These are phyloP conservation scores for Andrena dorsata DNA, from an alignment of 2,888 invertebrate species.

Conservation along the genomic window DNA sequence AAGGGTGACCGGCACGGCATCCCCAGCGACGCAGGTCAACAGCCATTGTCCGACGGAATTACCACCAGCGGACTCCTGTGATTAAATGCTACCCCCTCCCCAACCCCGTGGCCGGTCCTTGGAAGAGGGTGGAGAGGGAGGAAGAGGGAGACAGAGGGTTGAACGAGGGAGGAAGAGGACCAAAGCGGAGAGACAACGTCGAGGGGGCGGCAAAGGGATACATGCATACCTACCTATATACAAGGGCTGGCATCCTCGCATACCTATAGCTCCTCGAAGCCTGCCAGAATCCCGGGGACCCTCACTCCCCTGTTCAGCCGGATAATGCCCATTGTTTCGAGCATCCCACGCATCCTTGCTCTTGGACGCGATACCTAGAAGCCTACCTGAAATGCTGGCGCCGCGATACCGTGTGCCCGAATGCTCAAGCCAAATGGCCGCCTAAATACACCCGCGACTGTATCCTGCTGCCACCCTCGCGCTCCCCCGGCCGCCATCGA, in stretches of 20 bases:
- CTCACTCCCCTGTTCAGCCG: conserved; percentile 51
- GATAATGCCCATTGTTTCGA: conserved; percentile 78
- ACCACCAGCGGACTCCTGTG: conserved; percentile 73
- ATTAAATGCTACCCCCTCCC: conserved; percentile 70
- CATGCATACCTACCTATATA: conserved; percentile 23
- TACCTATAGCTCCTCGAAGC: conserved; percentile 71
- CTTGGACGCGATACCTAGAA: conserved; percentile 64
- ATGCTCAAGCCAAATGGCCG: conserved; percentile 64
- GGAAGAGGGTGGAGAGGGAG: conserved; percentile 29
- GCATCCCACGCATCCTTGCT: conserved; percentile 76
- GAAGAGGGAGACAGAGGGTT: too few species aligned
- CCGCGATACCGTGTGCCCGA: conserved; percentile 66
- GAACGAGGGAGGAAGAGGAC: background rate
- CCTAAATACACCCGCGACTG: conserved; percentile 62
- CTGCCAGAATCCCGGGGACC: conserved; percentile 59
- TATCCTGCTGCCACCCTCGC: conserved; percentile 28
- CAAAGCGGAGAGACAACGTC: conserved; percentile 21
- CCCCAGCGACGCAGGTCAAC: conserved; percentile 67
- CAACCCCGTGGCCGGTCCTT: conserved; percentile 13
- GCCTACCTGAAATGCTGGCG: conserved; percentile 66
- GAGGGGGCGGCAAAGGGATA: conserved; percentile 28
- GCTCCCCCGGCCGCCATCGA: conserved; percentile 7
- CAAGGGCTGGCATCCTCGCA: conserved; percentile 43
- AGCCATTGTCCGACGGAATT: conserved; percentile 77
- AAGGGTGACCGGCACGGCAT: conserved; percentile 61